Evolutionary conservation across 1,140 invertebrate species (phyloP).

Genomic region (Chionoecetes opilio): DNA sequence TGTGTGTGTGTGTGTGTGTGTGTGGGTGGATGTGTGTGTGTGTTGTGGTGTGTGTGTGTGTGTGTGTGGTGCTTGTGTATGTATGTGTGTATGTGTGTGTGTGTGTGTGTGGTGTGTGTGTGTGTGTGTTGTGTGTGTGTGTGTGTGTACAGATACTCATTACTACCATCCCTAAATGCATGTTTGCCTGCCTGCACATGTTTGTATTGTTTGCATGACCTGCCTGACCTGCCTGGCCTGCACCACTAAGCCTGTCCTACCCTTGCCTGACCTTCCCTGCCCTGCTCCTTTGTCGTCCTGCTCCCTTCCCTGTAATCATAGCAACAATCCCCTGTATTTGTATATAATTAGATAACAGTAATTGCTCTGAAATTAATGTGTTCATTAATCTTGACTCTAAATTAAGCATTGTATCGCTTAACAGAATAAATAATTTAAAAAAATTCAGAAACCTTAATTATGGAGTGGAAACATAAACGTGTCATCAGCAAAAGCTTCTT

Average conservation of each 20-base stretch:
- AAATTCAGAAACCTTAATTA: background rate
- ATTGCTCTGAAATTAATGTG: slow-evolving; percentile 30
- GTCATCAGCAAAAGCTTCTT: background rate
- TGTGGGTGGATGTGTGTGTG: no score
- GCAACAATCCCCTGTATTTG: background rate
- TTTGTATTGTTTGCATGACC: background rate
- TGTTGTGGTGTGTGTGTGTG: no score
- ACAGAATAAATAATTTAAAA: background rate
- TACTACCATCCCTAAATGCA: background rate
- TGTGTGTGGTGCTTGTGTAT: no score
- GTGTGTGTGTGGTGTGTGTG: background rate
- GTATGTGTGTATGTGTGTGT: background rate
- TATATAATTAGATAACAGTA: slow-evolving; percentile 22
- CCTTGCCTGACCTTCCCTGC: background rate
- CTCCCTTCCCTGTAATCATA: background rate
- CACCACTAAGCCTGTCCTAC: background rate
- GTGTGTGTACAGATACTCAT: background rate
- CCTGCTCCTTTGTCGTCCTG: background rate
- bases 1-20: no score
- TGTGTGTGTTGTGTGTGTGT: background rate
- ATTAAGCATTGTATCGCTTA: background rate
- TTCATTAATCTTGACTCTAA: slow-evolving; percentile 22
- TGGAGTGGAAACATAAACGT: background rate
- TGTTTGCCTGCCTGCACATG: background rate
- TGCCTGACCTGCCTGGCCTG: background rate